These are phyloP conservation scores for Rhipidura dahli DNA, from an alignment of 2,113 vertebrate genomes.

Conservation along the genomic window DNA sequence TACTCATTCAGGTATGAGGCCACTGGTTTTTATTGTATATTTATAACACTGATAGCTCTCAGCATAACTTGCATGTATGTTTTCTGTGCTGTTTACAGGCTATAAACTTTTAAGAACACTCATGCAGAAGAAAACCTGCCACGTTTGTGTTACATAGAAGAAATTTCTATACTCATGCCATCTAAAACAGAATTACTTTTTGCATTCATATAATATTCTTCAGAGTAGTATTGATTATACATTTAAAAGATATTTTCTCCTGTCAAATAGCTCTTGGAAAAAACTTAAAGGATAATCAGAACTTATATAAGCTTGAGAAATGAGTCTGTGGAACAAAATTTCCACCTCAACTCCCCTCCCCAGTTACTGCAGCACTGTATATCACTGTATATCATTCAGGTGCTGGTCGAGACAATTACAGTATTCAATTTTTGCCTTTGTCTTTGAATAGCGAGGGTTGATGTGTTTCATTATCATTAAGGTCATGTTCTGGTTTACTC, in stretches of 20 bases:
- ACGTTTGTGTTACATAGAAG: background rate
- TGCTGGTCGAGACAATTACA: background rate
- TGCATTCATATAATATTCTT: background rate
- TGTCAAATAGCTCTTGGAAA: background rate
- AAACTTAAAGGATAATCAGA: background rate
- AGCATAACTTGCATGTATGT: background rate
- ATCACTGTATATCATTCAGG: background rate
- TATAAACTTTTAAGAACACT: background rate
- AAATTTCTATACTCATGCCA: background rate
- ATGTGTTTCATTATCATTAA: slow-evolving; percentile 34
- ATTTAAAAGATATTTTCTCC: background rate
- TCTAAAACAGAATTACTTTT: background rate
- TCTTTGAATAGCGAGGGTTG: background rate
- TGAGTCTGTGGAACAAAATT: background rate
- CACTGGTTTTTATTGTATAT: background rate
- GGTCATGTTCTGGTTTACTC: slow-evolving; percentile 15
- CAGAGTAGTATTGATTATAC: background rate
- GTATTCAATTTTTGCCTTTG: background rate
- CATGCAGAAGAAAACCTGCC: background rate
- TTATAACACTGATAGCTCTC: background rate
- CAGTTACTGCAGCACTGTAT: background rate
- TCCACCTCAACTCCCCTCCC: background rate
- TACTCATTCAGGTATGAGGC: background rate
- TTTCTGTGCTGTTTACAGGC: background rate
- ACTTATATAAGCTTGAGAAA: background rate